Percentiles rank a stretch among this genome's conserved stretches.
These are phyloP conservation scores for Rhizomys pruinosus DNA, from an alignment of 2,113 vertebrate genomes.

Conservation along the genomic window DNA sequence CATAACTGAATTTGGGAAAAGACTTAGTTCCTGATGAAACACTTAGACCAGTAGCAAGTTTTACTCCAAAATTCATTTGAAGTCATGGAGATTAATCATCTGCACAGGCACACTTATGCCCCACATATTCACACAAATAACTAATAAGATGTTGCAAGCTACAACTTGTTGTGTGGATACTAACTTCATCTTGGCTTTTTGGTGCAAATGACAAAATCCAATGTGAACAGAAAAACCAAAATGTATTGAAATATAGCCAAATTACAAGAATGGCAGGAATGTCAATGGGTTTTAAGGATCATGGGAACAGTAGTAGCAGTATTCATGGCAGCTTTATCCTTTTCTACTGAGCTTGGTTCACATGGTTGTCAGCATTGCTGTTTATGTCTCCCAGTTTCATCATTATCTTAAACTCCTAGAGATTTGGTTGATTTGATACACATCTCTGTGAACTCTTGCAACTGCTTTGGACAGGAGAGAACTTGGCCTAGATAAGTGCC, in stretches of 20 bases:
- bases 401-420: conserved; percentile 14
- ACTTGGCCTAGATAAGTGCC: neutral
- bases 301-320: neutral
- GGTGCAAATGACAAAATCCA: conserved; percentile 21
- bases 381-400: neutral
- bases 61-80: neutral
- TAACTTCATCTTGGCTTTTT: conserved; percentile 12
- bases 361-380: neutral
- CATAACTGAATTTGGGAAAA: conserved; percentile 13
- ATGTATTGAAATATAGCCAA: neutral
- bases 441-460: neutral
- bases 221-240: neutral
- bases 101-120: neutral
- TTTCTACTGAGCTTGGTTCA: neutral
- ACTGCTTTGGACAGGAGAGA: neutral
- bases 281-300: neutral
- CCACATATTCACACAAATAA: neutral
- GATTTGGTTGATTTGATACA: neutral
- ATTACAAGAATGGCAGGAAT: neutral
- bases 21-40: conserved; percentile 25
- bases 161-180: too few species aligned
- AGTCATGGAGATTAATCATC: neutral
- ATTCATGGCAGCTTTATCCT: neutral
- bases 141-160: neutral
- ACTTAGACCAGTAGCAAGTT: neutral